Evolutionary conservation across 2,797 vertebrate species (phyloP).

Genomic region (Urophycis tenuis): DNA sequence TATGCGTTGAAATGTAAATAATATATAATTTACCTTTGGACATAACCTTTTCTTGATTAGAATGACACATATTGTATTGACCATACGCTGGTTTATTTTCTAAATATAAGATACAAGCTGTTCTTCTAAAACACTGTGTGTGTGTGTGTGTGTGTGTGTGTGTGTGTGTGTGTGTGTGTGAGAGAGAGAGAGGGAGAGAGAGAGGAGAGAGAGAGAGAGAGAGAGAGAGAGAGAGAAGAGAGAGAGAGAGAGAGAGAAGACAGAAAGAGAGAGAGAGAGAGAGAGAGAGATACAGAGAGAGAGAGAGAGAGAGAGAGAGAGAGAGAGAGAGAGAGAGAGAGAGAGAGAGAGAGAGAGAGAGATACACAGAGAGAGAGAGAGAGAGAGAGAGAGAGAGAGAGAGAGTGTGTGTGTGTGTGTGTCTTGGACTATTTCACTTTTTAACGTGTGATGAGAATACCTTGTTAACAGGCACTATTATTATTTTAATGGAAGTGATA

Average conservation of each 20-base stretch:
- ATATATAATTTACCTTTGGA: background rate
- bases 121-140: background rate
- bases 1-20: background rate
- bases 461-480: constrained; percentile 22
- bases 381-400: too few species aligned
- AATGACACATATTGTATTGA: background rate
- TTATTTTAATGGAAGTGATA: constrained; percentile 51
- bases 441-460: constrained; percentile 39
- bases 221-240: too few species aligned
- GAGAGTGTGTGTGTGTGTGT: background rate
- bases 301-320: too few species aligned
- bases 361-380: too few species aligned
- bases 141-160: background rate
- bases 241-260: too few species aligned
- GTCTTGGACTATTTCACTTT: background rate
- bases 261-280: too few species aligned
- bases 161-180: constrained; percentile 1
- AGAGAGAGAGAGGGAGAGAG: too few species aligned
- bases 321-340: too few species aligned
- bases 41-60: background rate
- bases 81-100: background rate
- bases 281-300: too few species aligned
- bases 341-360: too few species aligned
- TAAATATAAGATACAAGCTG: background rate
- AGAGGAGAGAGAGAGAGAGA: too few species aligned